Conservation (phyloP, 2,113 vertebrate genomes). For the Parus major region DNA sequence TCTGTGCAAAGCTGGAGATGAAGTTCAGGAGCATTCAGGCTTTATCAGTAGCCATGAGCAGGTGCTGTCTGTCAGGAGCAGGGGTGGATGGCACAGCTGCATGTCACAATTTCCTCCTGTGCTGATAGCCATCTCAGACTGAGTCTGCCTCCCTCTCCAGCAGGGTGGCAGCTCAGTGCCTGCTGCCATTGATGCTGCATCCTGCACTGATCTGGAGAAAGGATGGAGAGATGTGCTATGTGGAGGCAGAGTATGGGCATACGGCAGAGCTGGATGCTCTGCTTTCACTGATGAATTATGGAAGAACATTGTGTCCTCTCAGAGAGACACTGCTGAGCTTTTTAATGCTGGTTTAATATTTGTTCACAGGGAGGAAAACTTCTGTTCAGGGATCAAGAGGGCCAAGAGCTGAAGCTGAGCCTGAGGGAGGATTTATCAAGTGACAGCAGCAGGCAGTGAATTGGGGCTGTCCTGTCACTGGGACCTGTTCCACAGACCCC, state of each 20-base stretch:
- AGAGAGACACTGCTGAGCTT: not conserved
- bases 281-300: not conserved
- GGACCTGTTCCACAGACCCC: rapidly evolving
- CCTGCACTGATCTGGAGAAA: not conserved
- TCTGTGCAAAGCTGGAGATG: not conserved
- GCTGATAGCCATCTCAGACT: not conserved
- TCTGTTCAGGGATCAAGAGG: not conserved
- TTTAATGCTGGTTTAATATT: not conserved
- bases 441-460: not conserved
- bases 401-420: not conserved
- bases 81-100: not conserved
- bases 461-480: not conserved
- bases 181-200: not conserved
- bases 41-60: not conserved
- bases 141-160: not conserved
- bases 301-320: not conserved
- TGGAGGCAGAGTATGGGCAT: not conserved
- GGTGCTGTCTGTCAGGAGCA: not conserved
- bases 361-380: not conserved
- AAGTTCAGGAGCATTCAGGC: not conserved
- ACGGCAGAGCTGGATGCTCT: not conserved
- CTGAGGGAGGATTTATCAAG: not conserved
- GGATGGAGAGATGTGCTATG: not conserved
- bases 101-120: not conserved
- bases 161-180: not conserved